A percentile compares a stretch with the other conserved stretches of the same genome.
Conservation (phyloP, 2,797 vertebrate genomes). For the Hozukius guyotensis region DNA sequence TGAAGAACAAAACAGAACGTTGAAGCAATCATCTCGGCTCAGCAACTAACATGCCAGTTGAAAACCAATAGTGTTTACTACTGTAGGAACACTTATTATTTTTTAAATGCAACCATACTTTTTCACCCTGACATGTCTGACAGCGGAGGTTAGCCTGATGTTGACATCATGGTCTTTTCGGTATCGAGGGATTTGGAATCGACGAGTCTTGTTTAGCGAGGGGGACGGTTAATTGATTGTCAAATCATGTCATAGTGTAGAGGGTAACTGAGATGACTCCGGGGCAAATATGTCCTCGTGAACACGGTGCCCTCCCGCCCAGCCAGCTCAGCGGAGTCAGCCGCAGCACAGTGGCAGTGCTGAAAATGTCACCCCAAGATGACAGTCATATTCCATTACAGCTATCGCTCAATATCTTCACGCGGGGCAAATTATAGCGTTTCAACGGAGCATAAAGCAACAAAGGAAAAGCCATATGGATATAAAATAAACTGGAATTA, state of each 20-base stretch:
- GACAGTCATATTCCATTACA: constrained; percentile 79
- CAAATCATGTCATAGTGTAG: constrained; percentile 75
- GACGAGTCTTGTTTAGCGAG: constrained; percentile 61
- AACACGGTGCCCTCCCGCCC: constrained; percentile 72
- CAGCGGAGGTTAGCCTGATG: constrained; percentile 54
- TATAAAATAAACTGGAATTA: constrained; percentile 50
- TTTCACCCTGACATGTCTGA: constrained; percentile 8
- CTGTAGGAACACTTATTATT: not conserved
- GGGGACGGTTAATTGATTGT: constrained; percentile 82
- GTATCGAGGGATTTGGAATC: constrained; percentile 24
- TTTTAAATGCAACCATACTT: not conserved
- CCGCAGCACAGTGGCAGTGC: constrained; percentile 78
- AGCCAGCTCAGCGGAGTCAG: constrained; percentile 70
- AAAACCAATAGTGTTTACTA: not conserved
- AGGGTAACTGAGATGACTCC: constrained; percentile 78
- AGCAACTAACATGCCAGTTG: not conserved
- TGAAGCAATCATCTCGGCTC: not conserved
- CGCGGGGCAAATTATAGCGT: constrained; percentile 79
- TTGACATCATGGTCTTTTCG: constrained; percentile 39
- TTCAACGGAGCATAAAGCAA: constrained; percentile 69
- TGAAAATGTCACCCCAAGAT: constrained; percentile 78
- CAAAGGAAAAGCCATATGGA: constrained; percentile 69
- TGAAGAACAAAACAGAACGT: not conserved
- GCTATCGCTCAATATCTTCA: constrained; percentile 80
- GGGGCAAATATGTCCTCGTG: constrained; percentile 78